Percentiles rank a stretch among this genome's conserved stretches.
Conservation (phyloP, 2,888 invertebrate species). For the Galerucella calmariensis region DNA sequence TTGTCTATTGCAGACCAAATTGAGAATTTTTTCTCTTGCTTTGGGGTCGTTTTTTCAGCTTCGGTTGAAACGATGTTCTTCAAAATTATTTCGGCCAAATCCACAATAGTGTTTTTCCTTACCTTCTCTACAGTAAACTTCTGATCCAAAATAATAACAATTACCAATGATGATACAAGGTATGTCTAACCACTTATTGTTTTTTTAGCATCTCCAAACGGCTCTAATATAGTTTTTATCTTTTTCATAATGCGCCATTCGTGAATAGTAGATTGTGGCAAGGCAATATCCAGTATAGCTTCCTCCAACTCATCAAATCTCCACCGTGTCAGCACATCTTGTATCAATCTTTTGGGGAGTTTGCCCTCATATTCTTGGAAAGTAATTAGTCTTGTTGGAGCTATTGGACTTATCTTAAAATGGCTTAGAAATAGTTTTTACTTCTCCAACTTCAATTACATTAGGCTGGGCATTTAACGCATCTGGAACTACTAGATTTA, state of each 20-base stretch:
- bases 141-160: constrained; percentile 28
- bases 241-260: constrained; percentile 44
- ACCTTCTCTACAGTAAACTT: not conserved
- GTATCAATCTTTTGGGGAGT: constrained; percentile 41
- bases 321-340: constrained; percentile 45
- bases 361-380: constrained; percentile 26
- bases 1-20: constrained; percentile 26
- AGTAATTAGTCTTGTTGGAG: constrained; percentile 27
- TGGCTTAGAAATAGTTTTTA: constrained; percentile 35
- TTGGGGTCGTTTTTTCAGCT: not conserved
- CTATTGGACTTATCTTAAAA: constrained; percentile 34
- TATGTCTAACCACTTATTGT: constrained; percentile 49
- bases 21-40: not conserved
- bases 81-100: not conserved
- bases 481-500: constrained; percentile 35
- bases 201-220: constrained; percentile 50
- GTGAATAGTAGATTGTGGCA: constrained; percentile 39
- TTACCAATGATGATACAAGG: constrained; percentile 43
- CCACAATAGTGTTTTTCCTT: not conserved
- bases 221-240: constrained; percentile 44
- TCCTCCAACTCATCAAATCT: constrained; percentile 41
- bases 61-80: not conserved
- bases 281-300: constrained; percentile 36
- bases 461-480: constrained; percentile 15
- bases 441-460: constrained; percentile 22